Base-by-base conservation (phyloP, 2,797 vertebrate species). In the Falco novaeseelandiae region DNA sequence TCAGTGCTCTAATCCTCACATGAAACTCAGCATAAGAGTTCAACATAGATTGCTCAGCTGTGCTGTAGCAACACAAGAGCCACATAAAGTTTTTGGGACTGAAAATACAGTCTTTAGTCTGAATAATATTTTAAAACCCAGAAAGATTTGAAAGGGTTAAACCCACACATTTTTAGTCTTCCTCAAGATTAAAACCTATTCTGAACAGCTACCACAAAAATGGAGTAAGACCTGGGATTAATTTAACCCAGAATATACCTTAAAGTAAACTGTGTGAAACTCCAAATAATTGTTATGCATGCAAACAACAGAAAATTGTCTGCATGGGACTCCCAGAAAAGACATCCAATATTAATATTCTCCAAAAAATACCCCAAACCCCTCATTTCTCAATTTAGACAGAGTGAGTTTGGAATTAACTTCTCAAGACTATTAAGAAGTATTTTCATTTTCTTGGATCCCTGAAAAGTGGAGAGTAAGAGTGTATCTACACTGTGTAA, bases 281-380 rank as follows among this genome's bases (percentile, higher is more conserved):
- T 76, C 30, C 44, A 80, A 77, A 25, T 59, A 82, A 70, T 22
- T 72, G 38, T 29, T 46, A 17, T 2, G 10, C 1, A 3, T 32
- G 21, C 16, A 46, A 74, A 66, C 30, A 77, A 54, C 8, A 73
- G 38, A 55, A 87, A 80, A 79, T 46, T 51, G 34, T 18, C 32
- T 42, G 25, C 16, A 36, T 3, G 8, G 18, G n/a, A 52, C 83
- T 65, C 55, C 65, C 72, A 69, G 34, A 83, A 71, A 73, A 80
- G 14, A 51, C 27, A 22, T 52, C 36, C 36, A 38, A 38, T 38
- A 38, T 38, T 38, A 65, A 19, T 34, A 80, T 32, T 76, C 49
- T 42, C 29, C 1, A 40, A 78, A 62, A 81, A 51, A 14, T 38
- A 0, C 0, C 1, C 5, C 8, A 22, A 14, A 27, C 66, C 76